Base-by-base conservation (phyloP, 2,888 invertebrate genomes). In the Rhyacophila evoluta region DNA sequence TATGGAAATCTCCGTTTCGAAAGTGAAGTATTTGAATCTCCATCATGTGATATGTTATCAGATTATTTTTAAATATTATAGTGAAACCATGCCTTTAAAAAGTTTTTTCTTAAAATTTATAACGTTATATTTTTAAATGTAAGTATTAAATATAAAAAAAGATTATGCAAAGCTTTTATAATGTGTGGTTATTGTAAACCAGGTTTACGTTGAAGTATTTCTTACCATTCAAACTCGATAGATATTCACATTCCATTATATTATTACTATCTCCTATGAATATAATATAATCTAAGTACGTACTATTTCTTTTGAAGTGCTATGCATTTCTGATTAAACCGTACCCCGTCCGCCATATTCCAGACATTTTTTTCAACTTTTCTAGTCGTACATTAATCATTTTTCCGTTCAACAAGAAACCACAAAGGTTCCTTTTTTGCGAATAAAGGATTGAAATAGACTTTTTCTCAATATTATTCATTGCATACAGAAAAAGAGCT, bases 261-360 rank as follows among this genome's bases (percentile, higher is more conserved):
- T 19, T 2, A 25, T 55, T n/a, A 12, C 19, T 19, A 55, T 55
- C 15, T 55, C 10, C 8, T 19, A 3, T 25, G 19, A 15, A 55
- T 55, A 19, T 10, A 41, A 19, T 55, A 55, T 55, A 55, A 55
- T 55, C 19, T 19, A 25, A 55, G 19, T 19, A 10, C 8, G 10
- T 19, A 55, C 25, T 55, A 25, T 55, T 55, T 19, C 55, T 55
- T 33, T 55, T 55, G 55, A 55, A 55, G 55, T 55, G 25, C 55
- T 19, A 55, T 55, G 55, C 55, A 55, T 55, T 19, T 55, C 55
- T 71, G 71, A 71, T 71, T 71, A 71, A 71, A 71, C 71, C 71
- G 10, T 19, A 5, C 19, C 36, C 15, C 10, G 33, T 11, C 36
- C 71, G 71, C 71, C 19, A n/a, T 36, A 36, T 71, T 71, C 71